Evolutionary conservation across 2,113 vertebrate species (phyloP).

Genomic region (Arvicanthis niloticus): DNA sequence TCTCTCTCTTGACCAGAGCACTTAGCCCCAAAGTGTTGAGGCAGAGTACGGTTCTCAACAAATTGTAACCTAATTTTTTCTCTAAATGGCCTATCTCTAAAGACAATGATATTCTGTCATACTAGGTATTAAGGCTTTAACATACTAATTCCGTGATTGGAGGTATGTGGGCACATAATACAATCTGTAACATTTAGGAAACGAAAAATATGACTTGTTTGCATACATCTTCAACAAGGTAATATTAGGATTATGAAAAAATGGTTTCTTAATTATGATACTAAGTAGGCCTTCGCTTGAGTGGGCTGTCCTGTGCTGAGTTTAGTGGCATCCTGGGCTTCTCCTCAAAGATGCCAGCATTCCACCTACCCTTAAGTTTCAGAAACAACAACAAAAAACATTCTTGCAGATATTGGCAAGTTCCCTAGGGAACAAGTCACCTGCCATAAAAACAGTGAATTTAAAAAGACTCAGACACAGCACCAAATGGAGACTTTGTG

Average conservation of each 20-base stretch:
- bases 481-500: not conserved
- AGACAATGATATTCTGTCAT: not conserved
- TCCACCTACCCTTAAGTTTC: not conserved
- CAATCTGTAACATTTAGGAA: not conserved
- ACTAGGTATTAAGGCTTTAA: not conserved
- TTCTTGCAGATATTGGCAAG: not conserved
- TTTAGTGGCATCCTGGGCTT: not conserved
- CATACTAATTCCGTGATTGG: not conserved
- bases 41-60: no score
- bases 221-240: not conserved
- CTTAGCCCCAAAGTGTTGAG: no score
- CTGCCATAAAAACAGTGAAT: not conserved
- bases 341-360: not conserved
- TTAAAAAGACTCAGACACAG: not conserved
- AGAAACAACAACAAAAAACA: not conserved
- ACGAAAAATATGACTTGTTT: not conserved
- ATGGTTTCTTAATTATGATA: not conserved
- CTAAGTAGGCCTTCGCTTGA: not conserved
- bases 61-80: not conserved
- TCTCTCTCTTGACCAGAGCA: no score
- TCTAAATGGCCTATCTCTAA: not conserved
- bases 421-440: not conserved
- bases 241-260: not conserved
- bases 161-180: not conserved
- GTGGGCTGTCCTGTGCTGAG: not conserved